Evolutionary conservation across 2,888 invertebrate genomes (phyloP), one percentile per base, ranked within the genome.

Genomic region (Apodemia mormo): DNA sequence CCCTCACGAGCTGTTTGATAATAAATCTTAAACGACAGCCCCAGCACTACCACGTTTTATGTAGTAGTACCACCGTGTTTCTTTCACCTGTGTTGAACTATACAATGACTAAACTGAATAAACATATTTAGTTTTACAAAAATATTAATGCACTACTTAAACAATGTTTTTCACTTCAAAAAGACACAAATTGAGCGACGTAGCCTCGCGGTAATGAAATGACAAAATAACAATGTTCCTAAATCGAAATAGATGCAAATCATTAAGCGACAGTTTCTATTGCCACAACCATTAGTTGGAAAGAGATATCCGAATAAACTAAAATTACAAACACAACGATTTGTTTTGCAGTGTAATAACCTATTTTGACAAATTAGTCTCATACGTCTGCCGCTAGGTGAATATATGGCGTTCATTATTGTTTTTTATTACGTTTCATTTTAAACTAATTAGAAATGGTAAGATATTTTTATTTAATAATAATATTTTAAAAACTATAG

Each of bases 321-420:
- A 72, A 76, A 74, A 76, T 77, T 72, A 69, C 71, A 68, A 74
- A 70, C 68, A 73, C 61, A 70, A 67, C 76, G 75, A 77, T 77
- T 65, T 73, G 83, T 79, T 84, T 88, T 70, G 82, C 76, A 73
- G 89, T 70, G 37, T 87, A 79, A 75, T 84, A 89, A 78, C 90
- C 88, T 92, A 92, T 93, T 93, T 93, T 93, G 92, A 93, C 93
- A 88, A 92, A 87, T 84, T 90, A 89, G 85, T 92, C 75, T 87
- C 65, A 1, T 81, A 80, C 84, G 89, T 90, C 90, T 91, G 84
- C 91, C 91, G 85, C 89, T 78, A 88, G 93, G 81, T 74, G 84
- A 79, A 77, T 76, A 78, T 77, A 78, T 75, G 79, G 88, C 88
- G 87, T 85, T 85, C 78, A 69, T 73, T 74, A 73, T 74, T 75